Percentiles rank a stretch among this genome's conserved stretches.
These are phyloP conservation scores for Corythaixoides concolor DNA, from an alignment of 2,113 vertebrate genomes.

Conservation along the genomic window DNA sequence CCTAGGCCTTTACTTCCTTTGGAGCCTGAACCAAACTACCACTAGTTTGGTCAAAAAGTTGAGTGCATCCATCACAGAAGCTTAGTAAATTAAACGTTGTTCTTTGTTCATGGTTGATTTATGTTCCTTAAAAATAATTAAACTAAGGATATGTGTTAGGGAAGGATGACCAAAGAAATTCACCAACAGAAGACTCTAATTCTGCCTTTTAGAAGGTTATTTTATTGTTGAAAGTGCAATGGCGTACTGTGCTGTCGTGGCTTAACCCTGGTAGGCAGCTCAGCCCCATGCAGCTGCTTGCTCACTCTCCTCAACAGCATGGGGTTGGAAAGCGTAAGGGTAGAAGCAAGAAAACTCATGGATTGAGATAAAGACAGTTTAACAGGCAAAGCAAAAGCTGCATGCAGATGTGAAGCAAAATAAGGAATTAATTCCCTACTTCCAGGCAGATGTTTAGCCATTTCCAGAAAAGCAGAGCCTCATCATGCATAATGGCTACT, in stretches of 20 bases:
- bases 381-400: not conserved
- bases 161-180: not conserved
- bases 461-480: not conserved
- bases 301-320: not conserved
- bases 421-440: not conserved
- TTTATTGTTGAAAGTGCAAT: not conserved
- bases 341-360: not conserved
- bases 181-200: not conserved
- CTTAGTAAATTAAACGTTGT: not conserved
- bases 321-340: not conserved
- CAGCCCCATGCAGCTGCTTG: not conserved
- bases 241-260: fast-evolving
- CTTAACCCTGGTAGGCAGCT: not conserved
- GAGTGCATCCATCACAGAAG: not conserved
- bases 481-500: not conserved
- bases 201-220: not conserved
- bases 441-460: not conserved
- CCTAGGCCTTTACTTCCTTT: not conserved
- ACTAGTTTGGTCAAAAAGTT: not conserved
- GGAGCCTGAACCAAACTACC: not conserved
- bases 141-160: not conserved
- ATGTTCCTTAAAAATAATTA: not conserved
- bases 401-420: not conserved
- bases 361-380: not conserved
- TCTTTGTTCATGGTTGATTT: not conserved